phyloP scores from a whole-genome alignment of 2,888 invertebrate species.

The Trissoscelio sp. region DNA sequence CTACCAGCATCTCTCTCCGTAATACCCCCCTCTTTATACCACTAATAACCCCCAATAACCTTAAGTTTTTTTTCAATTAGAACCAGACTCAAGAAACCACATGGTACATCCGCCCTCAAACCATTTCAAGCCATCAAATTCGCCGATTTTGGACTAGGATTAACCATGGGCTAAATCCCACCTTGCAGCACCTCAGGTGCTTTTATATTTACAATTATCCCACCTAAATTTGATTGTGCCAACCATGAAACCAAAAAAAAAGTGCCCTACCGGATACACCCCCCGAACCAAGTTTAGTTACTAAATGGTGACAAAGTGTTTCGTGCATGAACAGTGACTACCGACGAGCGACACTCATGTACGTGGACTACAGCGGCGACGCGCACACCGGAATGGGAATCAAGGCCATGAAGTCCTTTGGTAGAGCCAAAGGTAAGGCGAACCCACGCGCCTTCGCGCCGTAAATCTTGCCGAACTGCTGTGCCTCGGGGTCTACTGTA shows the following conservation, averaged over 20 bases:
- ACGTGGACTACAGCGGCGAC: slow-evolving; percentile 85
- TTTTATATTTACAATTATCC: not conserved
- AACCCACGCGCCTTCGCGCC: slow-evolving; percentile 25
- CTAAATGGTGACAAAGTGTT: slow-evolving; percentile 58
- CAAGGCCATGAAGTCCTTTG: slow-evolving; percentile 94
- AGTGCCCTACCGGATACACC: slow-evolving; percentile 20
- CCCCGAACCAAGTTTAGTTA: slow-evolving; percentile 5
- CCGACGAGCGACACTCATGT: slow-evolving; percentile 83
- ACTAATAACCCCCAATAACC: no score
- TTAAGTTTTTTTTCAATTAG: no score
- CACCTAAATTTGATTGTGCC: not conserved
- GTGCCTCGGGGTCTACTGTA: slow-evolving; percentile 18
- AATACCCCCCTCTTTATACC: no score
- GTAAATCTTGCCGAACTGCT: slow-evolving; percentile 37
- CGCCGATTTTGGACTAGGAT: not conserved
- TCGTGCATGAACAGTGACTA: slow-evolving; percentile 62
- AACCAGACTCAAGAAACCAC: not conserved
- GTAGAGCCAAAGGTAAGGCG: slow-evolving; percentile 91
- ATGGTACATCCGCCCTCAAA: not conserved
- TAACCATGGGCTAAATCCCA: slow-evolving; percentile 30
- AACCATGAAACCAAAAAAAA: not conserved
- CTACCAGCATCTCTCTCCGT: no score
- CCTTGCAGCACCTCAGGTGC: slow-evolving; percentile 22
- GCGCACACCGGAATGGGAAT: slow-evolving; percentile 91
- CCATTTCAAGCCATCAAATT: no score